Evolutionary conservation across 2,888 invertebrate genomes (phyloP), one percentile per base, ranked within the genome.

Genomic region (Lasioglossum malachurum): DNA sequence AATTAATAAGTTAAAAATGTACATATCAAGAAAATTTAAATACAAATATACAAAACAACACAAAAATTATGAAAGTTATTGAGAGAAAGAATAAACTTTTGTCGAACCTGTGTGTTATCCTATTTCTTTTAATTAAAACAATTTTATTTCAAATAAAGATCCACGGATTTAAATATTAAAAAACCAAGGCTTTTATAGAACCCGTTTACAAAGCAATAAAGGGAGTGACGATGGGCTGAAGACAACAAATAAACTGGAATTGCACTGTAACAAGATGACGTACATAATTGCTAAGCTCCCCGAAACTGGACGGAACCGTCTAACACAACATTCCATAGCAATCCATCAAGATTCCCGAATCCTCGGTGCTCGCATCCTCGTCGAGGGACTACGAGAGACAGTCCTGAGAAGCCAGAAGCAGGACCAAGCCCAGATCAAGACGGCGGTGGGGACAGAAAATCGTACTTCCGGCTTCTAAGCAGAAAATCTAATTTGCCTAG

Each of bases 401-500:
- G 57, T 78, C 27, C 10, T 46, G 0, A 31, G n/a, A 69, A 82
- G 67, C n/a, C 57, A 38, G 12, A n/a, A 75, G 60, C 27, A 44
- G 75, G 46, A 76, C 76, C 64, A 31, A 64, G 7, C 31, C 16
- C 27, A 31, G 64, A 31, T 31, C 31, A 31, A 41, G 69, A 16
- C 31, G 19, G 71, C 72, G 75, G 35, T 27, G 46, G 41, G 67
- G 57, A 73, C 38, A 41, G 87, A 79, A 85, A 90, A 89, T 90
- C 91, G 89, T 88, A 87, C 91, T 88, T 89, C 89, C 87, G 87
- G 78, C 88, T 86, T 87, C 91, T 92, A 92, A 94, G 92, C 92
- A 92, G 93, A 94, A 94, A 94, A 95, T 95, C 93, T 94, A 95
- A 95, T 95, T 95, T 95, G 90, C 94, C 91, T 93, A 92, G 93